phyloP scores from a whole-genome alignment of 2,888 invertebrate species.

The Campopleginae sp. region DNA sequence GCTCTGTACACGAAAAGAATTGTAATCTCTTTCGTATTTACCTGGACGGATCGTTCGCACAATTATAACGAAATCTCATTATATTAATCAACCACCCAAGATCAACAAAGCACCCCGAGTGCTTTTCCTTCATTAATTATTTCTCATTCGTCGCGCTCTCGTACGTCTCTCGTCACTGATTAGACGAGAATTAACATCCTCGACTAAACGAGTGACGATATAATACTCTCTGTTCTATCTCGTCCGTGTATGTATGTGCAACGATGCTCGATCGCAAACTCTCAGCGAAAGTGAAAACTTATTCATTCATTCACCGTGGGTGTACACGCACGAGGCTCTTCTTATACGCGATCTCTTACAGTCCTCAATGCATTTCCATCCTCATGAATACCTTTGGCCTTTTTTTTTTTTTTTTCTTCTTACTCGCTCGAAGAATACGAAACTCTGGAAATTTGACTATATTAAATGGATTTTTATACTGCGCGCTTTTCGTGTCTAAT shows the following conservation, averaged over 20 bases:
- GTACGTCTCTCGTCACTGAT: slow-evolving; percentile 2
- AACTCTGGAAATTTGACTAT: background rate
- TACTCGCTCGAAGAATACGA: background rate
- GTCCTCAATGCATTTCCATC: slow-evolving; percentile 41
- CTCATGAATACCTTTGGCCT: slow-evolving; percentile 23
- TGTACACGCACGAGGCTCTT: slow-evolving; percentile 57
- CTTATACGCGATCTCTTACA: slow-evolving; percentile 26
- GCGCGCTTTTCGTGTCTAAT: background rate
- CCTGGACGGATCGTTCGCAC: slow-evolving; percentile 13
- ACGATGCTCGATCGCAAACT: slow-evolving; percentile 41
- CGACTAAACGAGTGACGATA: slow-evolving; percentile 43
- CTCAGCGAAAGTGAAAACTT: slow-evolving; percentile 63
- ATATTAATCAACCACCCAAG: slow-evolving; percentile 17
- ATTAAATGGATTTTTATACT: background rate
- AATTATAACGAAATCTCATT: slow-evolving; percentile 50
- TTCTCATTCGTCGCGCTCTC: slow-evolving; percentile 38
- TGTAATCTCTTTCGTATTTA: background rate
- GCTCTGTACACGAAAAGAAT: background rate
- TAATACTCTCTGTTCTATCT: background rate
- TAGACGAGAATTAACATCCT: slow-evolving; percentile 36
- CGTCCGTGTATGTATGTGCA: background rate
- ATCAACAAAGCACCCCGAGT: background rate
- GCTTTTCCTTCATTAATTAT: slow-evolving; percentile 57
- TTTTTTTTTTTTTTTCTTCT: background rate
- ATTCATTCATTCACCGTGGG: slow-evolving; percentile 64